A percentile compares a stretch with the other conserved stretches of the same genome.
Evolutionary conservation across 2,888 invertebrate genomes (phyloP).

Genomic region (Lymantria monacha): DNA sequence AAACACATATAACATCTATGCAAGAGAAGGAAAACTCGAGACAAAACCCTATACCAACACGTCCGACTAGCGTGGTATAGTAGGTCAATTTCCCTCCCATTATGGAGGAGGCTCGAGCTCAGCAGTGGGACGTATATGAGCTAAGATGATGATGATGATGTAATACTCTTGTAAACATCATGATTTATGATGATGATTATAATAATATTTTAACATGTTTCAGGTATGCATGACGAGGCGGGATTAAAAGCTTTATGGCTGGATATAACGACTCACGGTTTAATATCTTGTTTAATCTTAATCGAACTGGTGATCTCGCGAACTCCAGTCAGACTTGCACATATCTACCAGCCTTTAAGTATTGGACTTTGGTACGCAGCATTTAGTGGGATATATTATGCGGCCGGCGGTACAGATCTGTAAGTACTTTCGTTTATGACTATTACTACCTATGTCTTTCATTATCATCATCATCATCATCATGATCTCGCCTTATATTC

Average conservation of each 20-base stretch:
- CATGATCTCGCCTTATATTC: too few species aligned
- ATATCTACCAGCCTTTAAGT: conserved; percentile 85
- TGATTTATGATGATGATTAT: neutral
- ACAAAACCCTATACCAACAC: too few species aligned
- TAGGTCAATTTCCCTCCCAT: too few species aligned
- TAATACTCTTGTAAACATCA: too few species aligned
- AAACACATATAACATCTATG: too few species aligned
- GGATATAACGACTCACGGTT: conserved; percentile 73
- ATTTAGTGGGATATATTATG: conserved; percentile 87
- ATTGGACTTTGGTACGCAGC: conserved; percentile 85
- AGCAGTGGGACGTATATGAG: too few species aligned
- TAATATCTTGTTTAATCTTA: conserved; percentile 88
- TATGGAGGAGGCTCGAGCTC: too few species aligned
- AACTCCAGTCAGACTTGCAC: conserved; percentile 80
- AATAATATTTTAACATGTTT: neutral
- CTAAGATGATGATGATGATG: too few species aligned
- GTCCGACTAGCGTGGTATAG: too few species aligned
- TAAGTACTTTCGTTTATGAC: conserved; percentile 44
- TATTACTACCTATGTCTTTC: neutral
- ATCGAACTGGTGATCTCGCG: conserved; percentile 86
- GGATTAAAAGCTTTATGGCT: conserved; percentile 45
- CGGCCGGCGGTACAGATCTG: conserved; percentile 89
- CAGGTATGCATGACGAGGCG: conserved; percentile 14
- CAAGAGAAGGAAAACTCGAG: too few species aligned
- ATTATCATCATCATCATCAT: too few species aligned